Percentiles rank a stretch among this genome's conserved stretches.
phyloP scores from a whole-genome alignment of 1,140 invertebrate species.

The Zaprionus gabonicus region DNA sequence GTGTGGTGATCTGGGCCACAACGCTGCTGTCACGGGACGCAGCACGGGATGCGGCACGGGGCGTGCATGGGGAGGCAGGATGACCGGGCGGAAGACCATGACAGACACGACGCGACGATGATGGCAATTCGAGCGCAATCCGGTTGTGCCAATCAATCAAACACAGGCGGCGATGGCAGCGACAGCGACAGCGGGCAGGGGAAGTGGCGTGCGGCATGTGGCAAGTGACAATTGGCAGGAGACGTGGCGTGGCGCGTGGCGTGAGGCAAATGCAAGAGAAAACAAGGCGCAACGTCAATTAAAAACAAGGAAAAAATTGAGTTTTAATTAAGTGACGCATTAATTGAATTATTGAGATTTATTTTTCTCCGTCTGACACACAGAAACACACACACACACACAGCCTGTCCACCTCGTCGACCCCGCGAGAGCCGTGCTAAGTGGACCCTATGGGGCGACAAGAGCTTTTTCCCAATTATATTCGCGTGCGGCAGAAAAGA shows the following conservation, averaged over 20 bases:
- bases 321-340: conserved; percentile 81
- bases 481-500: conserved; percentile 7
- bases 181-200: conserved; percentile 4
- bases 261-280: conserved; percentile 26
- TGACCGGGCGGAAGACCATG: background rate
- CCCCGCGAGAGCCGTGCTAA: background rate
- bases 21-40: conserved; percentile 82
- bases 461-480: conserved; percentile 40
- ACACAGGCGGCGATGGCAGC: conserved; percentile 1
- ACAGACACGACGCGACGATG: background rate
- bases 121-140: conserved; percentile 32
- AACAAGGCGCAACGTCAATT: conserved; percentile 67
- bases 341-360: conserved; percentile 81
- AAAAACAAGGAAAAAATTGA: conserved; percentile 73
- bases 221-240: conserved; percentile 1
- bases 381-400: background rate
- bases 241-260: background rate
- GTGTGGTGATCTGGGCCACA: conserved; percentile 86
- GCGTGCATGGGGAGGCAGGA: background rate
- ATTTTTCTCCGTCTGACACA: conserved; percentile 43
- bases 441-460: background rate
- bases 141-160: conserved; percentile 53
- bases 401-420: background rate
- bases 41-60: conserved; percentile 2
- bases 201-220: background rate